These are phyloP conservation scores for Hydrolagus affinis DNA, from an alignment of 2,113 vertebrate genomes.

Conservation along the genomic window DNA sequence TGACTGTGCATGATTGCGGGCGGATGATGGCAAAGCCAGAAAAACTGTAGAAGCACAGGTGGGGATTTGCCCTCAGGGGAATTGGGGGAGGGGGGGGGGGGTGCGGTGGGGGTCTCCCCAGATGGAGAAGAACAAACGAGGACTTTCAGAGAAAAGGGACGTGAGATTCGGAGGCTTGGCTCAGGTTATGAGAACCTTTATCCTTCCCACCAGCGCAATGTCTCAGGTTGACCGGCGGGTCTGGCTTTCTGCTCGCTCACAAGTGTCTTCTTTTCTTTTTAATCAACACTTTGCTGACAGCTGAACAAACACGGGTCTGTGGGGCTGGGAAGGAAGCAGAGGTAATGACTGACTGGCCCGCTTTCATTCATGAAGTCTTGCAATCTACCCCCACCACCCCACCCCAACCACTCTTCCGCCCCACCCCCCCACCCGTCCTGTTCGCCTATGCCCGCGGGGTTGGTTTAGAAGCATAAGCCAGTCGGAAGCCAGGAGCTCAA, in stretches of 20 bases:
- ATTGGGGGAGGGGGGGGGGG: too few species aligned
- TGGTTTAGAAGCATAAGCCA: constrained; percentile 35
- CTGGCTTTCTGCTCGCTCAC: constrained; percentile 8
- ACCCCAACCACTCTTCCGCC: too few species aligned
- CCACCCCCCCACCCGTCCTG: constrained; percentile 42
- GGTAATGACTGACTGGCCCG: constrained; percentile 40
- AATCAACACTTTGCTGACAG: constrained; percentile 43
- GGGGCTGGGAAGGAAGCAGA: constrained; percentile 33
- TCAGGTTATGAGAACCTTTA: neutral
- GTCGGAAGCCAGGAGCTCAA: constrained; percentile 43
- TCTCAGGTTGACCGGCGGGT: neutral
- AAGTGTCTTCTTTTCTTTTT: constrained; percentile 20
- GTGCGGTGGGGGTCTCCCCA: neutral
- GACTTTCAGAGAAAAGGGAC: neutral
- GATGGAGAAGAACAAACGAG: neutral
- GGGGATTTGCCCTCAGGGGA: too few species aligned
- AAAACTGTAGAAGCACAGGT: too few species aligned
- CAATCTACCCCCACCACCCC: too few species aligned
- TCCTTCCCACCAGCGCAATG: neutral
- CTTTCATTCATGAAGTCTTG: constrained; percentile 36
- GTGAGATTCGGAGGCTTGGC: neutral
- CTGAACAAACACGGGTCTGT: constrained; percentile 48
- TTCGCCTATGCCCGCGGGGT: constrained; percentile 44
- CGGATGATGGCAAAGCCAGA: too few species aligned
- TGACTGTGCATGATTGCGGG: too few species aligned